Percentiles rank a stretch among this genome's conserved stretches.
Conservation (phyloP, 1,140 invertebrate genomes). For the Popillia japonica region DNA sequence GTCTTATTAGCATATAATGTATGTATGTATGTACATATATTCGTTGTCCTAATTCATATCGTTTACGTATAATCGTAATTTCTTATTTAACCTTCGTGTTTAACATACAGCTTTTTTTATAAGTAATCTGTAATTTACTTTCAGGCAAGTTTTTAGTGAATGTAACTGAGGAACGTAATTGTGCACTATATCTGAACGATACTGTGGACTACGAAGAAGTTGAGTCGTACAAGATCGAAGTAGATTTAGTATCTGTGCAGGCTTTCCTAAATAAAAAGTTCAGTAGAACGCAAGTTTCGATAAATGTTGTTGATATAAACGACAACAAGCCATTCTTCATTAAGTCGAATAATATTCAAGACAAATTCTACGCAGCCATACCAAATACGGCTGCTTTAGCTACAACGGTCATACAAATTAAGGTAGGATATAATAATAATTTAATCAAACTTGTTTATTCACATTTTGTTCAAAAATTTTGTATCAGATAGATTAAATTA, state of each 20-base stretch:
- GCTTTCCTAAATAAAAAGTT: slow-evolving; percentile 79
- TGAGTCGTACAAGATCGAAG: slow-evolving; percentile 76
- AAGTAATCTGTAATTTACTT: slow-evolving; percentile 47
- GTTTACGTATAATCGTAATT: neutral
- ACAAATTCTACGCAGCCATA: slow-evolving; percentile 77
- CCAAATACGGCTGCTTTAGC: slow-evolving; percentile 74
- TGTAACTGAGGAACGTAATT: slow-evolving; percentile 80
- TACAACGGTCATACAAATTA: slow-evolving; percentile 77
- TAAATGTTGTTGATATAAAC: slow-evolving; percentile 86
- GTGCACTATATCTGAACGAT: slow-evolving; percentile 75
- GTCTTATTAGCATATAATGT: neutral
- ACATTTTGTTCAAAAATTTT: too few relatives aligned
- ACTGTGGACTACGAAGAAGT: slow-evolving; percentile 79
- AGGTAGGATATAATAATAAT: slow-evolving; percentile 49
- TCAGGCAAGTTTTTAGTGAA: slow-evolving; percentile 76
- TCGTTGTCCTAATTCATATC: neutral
- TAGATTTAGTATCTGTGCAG: slow-evolving; percentile 77
- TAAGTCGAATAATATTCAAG: slow-evolving; percentile 65
- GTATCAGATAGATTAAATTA: too few relatives aligned
- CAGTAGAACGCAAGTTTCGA: slow-evolving; percentile 77
- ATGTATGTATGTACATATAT: too few relatives aligned
- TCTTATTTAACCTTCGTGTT: neutral
- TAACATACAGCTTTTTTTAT: neutral
- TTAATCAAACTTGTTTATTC: too few relatives aligned
- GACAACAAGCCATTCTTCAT: slow-evolving; percentile 86